Evolutionary conservation across 2,113 vertebrate species (phyloP).

Genomic region (Phyllostomus hastatus): DNA sequence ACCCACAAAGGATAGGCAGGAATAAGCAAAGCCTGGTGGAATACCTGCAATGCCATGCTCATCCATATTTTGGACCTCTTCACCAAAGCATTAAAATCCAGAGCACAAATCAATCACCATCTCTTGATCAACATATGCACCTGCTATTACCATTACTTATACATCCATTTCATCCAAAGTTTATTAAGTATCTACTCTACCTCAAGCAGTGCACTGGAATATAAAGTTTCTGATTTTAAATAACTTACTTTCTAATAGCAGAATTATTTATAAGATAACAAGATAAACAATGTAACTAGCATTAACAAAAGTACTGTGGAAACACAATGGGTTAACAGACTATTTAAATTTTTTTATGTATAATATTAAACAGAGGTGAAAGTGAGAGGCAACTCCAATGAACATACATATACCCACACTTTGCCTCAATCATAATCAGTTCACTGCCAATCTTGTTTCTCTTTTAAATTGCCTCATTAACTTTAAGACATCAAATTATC

Average conservation of each 20-base stretch:
- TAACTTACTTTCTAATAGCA: not conserved
- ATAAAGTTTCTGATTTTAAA: constrained; percentile 27
- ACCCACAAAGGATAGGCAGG: not conserved
- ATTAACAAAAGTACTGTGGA: constrained; percentile 27
- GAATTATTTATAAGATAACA: constrained; percentile 12
- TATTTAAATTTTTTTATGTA: not conserved
- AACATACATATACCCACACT: not conserved
- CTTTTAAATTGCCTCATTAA: not conserved
- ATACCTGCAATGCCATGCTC: not conserved
- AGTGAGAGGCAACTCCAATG: not conserved
- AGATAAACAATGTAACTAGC: not conserved
- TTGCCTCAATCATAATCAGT: not conserved
- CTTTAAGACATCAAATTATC: not conserved
- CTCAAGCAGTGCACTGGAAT: not conserved
- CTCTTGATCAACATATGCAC: not conserved
- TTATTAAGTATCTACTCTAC: not conserved
- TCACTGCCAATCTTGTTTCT: not conserved
- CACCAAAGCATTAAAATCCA: not conserved
- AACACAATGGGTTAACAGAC: not conserved
- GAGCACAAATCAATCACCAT: not conserved
- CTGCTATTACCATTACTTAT: not conserved
- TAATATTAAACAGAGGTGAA: not conserved
- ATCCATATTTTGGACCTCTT: not conserved
- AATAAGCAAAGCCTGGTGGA: not conserved
- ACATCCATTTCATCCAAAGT: not conserved